Evolutionary conservation across 2,797 vertebrate genomes (phyloP).

Genomic region (Caiman crocodilus): DNA sequence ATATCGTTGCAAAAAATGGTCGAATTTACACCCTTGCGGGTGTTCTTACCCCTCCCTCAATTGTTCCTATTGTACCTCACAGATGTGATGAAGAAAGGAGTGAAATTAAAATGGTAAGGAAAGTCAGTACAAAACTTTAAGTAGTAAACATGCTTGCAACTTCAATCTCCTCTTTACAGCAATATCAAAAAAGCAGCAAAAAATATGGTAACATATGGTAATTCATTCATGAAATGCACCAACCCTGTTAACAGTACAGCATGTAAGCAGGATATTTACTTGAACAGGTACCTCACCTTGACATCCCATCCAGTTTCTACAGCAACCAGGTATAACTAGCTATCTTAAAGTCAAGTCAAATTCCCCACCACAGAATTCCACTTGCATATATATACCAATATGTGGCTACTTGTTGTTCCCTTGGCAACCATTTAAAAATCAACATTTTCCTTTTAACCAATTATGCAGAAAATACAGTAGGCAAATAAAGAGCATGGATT

Average conservation of each 20-base stretch:
- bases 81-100: conserved; percentile 85
- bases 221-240: fast-evolving
- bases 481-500: background rate
- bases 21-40: conserved; percentile 87
- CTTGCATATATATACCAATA: background rate
- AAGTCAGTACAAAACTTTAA: fast-evolving
- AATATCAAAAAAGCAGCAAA: background rate
- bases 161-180: background rate
- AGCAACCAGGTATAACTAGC: background rate
- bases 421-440: background rate
- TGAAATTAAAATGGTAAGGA: conserved; percentile 76
- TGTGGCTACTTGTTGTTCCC: background rate
- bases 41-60: conserved; percentile 89
- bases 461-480: background rate
- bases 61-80: conserved; percentile 91
- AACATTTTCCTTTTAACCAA: background rate
- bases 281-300: background rate
- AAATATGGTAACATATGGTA: background rate
- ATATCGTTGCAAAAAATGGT: conserved; percentile 90
- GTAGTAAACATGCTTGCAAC: background rate
- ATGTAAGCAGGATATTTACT: background rate
- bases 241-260: background rate
- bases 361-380: background rate
- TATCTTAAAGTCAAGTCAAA: background rate
- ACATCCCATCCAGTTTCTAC: background rate